These are phyloP conservation scores for Parasteatoda tepidariorum DNA, from an alignment of 1,140 invertebrate species.

Conservation along the genomic window DNA sequence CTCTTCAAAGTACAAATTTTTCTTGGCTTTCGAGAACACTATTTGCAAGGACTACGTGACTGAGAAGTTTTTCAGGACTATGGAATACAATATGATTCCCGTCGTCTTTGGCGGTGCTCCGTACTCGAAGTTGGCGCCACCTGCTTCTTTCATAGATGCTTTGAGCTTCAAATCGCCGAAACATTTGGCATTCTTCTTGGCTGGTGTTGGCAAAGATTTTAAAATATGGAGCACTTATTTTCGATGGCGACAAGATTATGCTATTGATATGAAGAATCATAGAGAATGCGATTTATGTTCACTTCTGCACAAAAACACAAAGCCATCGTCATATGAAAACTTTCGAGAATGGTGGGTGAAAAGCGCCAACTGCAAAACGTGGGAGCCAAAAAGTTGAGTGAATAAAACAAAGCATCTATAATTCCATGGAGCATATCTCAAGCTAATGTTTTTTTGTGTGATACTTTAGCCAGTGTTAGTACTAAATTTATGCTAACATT, in stretches of 20 bases:
- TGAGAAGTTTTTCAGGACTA: constrained; percentile 72
- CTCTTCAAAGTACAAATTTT: constrained; percentile 76
- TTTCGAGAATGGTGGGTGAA: constrained; percentile 56
- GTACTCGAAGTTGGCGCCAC: constrained; percentile 62
- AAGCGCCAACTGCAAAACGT: constrained; percentile 17
- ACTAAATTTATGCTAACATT: no score
- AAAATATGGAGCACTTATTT: constrained; percentile 50
- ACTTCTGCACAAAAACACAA: constrained; percentile 19
- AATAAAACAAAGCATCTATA: no score
- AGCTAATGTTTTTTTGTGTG: no score
- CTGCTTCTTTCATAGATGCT: constrained; percentile 63
- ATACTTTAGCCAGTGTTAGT: no score
- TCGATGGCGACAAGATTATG: constrained; percentile 41
- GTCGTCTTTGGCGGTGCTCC: constrained; percentile 63
- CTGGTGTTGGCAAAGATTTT: constrained; percentile 32
- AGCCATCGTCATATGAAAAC: constrained; percentile 1
- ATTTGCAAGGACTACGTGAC: constrained; percentile 79
- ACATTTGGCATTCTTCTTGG: constrained; percentile 61
- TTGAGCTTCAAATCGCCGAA: constrained; percentile 51
- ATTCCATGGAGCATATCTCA: no score
- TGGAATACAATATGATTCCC: constrained; percentile 64
- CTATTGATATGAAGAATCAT: neutral
- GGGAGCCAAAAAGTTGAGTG: constrained; percentile 20
- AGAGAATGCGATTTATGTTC: constrained; percentile 44
- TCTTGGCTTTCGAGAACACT: constrained; percentile 81